phyloP scores from a whole-genome alignment of 2,888 invertebrate genomes.

The Ommatoiulus sabulosus region DNA sequence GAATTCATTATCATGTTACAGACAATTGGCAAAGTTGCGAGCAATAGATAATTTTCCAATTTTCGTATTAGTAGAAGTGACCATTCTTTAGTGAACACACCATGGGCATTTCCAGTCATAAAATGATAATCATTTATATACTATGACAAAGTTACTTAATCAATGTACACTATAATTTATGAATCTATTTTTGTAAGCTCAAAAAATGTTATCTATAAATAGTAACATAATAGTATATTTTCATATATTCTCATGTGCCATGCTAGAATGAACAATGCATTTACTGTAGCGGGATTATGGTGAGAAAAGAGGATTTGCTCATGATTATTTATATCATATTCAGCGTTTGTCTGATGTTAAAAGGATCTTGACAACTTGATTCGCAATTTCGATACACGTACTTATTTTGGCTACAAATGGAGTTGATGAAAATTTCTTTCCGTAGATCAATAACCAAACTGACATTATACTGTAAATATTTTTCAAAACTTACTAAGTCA shows the following conservation, averaged over 20 bases:
- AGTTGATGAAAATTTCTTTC: neutral
- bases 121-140: neutral
- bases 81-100: neutral
- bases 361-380: neutral
- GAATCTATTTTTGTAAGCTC: constrained; percentile 34
- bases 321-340: neutral
- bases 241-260: constrained; percentile 34
- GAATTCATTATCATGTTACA: neutral
- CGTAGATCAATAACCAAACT: neutral
- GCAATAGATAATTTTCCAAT: neutral
- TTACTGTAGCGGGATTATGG: neutral
- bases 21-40: neutral
- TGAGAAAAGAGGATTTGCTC: neutral
- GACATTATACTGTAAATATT: constrained; percentile 6
- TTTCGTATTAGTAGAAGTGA: neutral
- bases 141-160: constrained; percentile 17
- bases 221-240: constrained; percentile 12
- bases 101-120: neutral
- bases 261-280: constrained; percentile 34
- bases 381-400: neutral
- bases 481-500: constrained; percentile 27
- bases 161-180: constrained; percentile 9
- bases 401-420: neutral
- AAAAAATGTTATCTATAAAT: constrained; percentile 20
- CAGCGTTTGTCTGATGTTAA: neutral